A percentile compares a stretch with the other conserved stretches of the same genome.
Evolutionary conservation across 1,140 invertebrate species (phyloP).

Genomic region (Trichogramma pretiosum): DNA sequence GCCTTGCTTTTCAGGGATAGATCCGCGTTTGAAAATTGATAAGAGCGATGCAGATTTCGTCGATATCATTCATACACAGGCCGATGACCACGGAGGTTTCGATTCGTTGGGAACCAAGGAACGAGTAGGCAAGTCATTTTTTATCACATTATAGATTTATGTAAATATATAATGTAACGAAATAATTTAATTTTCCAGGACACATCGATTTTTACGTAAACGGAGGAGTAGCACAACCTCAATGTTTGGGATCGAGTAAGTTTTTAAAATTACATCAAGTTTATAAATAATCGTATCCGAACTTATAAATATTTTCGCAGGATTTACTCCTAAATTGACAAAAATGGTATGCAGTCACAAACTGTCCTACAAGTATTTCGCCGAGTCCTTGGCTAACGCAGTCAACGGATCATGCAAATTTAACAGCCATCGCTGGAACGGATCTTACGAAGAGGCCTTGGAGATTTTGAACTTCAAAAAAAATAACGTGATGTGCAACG

Average conservation of each 20-base stretch:
- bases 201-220: constrained; percentile 16
- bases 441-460: background rate
- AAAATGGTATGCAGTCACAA: constrained; percentile 15
- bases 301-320: background rate
- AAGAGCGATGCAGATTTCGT: constrained; percentile 54
- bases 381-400: background rate
- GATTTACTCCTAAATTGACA: background rate
- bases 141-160: background rate
- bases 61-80: constrained; percentile 59
- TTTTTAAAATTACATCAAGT: background rate
- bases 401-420: background rate
- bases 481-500: background rate
- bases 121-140: constrained; percentile 2
- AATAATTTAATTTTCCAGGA: constrained; percentile 6
- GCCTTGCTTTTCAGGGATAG: constrained; percentile 50
- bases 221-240: constrained; percentile 6
- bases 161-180: background rate
- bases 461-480: background rate
- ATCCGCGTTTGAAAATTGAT: constrained; percentile 45
- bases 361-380: constrained; percentile 9
- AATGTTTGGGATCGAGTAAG: constrained; percentile 4
- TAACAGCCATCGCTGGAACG: constrained; percentile 1
- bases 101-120: constrained; percentile 9
- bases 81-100: background rate
- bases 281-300: background rate